Evolutionary conservation across 1,140 invertebrate genomes (phyloP).

Genomic region (Sycobia sp.): DNA sequence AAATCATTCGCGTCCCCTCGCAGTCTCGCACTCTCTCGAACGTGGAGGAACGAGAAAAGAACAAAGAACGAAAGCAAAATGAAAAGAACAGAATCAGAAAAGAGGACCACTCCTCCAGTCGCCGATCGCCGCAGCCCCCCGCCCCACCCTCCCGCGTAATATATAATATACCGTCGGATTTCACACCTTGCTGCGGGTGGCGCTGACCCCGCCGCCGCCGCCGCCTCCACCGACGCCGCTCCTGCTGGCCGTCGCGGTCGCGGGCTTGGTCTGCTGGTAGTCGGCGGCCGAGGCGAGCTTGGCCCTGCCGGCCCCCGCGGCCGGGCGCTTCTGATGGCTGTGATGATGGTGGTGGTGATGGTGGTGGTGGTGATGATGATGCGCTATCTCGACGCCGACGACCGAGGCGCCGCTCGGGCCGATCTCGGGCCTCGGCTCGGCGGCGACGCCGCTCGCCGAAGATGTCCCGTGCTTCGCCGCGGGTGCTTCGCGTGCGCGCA

Average conservation of each 20-base stretch:
- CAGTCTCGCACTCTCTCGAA: constrained; percentile 9
- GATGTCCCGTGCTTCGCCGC: neutral
- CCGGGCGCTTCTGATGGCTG: constrained; percentile 43
- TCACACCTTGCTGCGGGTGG: no score
- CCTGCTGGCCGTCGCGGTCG: constrained; percentile 39
- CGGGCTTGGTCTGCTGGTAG: no score
- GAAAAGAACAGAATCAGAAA: no score
- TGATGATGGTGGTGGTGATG: no score
- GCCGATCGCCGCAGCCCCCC: neutral
- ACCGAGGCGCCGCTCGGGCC: constrained; percentile 47
- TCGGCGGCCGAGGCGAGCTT: constrained; percentile 40
- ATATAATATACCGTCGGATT: no score
- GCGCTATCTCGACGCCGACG: constrained; percentile 49
- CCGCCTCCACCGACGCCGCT: neutral
- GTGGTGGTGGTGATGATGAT: no score
- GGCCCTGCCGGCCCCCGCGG: constrained; percentile 36
- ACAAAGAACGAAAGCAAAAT: no score
- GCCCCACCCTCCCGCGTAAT: neutral
- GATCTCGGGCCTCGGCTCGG: constrained; percentile 40
- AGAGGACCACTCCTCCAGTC: neutral
- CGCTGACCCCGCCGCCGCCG: no score
- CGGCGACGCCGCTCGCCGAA: constrained; percentile 29
- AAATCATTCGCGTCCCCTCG: neutral
- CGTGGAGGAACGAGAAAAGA: no score
- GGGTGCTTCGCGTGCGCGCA: neutral